Evolutionary conservation across 2,113 vertebrate genomes (phyloP).

Genomic region (Amphilophus citrinellus): DNA sequence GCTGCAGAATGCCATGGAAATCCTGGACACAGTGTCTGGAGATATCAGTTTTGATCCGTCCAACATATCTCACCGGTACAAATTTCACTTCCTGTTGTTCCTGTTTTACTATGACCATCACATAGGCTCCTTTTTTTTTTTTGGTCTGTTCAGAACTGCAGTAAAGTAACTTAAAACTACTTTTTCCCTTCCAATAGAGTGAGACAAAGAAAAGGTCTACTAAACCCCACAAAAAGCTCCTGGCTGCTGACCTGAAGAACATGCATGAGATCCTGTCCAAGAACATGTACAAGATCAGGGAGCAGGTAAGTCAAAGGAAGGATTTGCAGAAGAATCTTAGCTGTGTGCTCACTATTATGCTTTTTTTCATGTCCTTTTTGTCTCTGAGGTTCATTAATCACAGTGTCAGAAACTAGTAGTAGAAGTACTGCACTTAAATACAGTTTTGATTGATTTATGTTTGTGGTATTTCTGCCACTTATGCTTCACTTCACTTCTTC

Average conservation of each 20-base stretch:
- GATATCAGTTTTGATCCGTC: constrained; percentile 80
- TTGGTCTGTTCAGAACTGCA: neutral
- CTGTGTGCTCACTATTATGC: neutral
- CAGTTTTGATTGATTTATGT: neutral
- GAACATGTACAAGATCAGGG: constrained; percentile 96
- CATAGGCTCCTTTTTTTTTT: too few species aligned
- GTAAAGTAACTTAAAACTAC: neutral
- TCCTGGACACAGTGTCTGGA: constrained; percentile 86
- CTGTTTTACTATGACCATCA: neutral
- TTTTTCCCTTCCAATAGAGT: constrained; percentile 35
- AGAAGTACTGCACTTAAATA: neutral
- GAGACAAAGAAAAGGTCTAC: constrained; percentile 79
- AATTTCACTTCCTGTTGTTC: constrained; percentile 16
- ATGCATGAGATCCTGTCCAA: constrained; percentile 94
- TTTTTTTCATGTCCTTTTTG: neutral
- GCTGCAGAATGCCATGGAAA: constrained; percentile 92
- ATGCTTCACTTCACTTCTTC: neutral
- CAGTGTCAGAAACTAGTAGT: neutral
- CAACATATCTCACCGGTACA: constrained; percentile 82
- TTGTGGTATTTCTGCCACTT: neutral
- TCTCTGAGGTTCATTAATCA: neutral
- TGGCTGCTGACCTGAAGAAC: constrained; percentile 87
- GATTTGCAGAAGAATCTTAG: neutral
- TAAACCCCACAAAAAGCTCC: constrained; percentile 84
- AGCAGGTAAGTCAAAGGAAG: constrained; percentile 84